Conservation (phyloP, 2,888 invertebrate genomes). For the Pachliopta kotzebuea region DNA sequence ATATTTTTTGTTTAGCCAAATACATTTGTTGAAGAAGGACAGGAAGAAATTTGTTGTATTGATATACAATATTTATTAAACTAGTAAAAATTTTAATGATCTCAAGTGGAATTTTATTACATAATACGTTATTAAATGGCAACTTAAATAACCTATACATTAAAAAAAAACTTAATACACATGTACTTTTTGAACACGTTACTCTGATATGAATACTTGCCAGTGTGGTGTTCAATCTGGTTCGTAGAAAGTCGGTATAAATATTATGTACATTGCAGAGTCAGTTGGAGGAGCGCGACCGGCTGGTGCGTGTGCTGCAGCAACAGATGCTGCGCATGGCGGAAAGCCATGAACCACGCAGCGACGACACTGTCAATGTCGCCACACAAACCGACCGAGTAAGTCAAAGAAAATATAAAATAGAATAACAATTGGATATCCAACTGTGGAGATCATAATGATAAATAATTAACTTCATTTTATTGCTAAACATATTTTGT, state of each 20-base stretch:
- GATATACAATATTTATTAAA: too few species aligned
- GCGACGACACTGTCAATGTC: slow-evolving; percentile 85
- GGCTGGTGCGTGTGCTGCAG: slow-evolving; percentile 89
- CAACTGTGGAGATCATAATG: too few species aligned
- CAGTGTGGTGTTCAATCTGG: too few species aligned
- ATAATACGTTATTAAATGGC: background rate
- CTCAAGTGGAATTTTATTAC: background rate
- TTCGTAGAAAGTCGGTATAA: too few species aligned
- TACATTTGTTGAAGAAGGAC: background rate
- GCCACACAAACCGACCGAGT: slow-evolving; percentile 95
- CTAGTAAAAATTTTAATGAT: too few species aligned
- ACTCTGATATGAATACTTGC: too few species aligned
- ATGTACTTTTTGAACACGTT: too few species aligned
- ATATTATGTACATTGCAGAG: slow-evolving; percentile 67
- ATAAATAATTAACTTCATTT: too few species aligned
- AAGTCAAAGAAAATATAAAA: slow-evolving; percentile 33
- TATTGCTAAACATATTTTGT: slow-evolving; percentile 33
- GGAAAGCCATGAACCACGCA: slow-evolving; percentile 69
- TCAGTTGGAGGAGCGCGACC: slow-evolving; percentile 93
- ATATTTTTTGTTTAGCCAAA: background rate
- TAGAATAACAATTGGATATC: too few species aligned
- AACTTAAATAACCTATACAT: too few species aligned
- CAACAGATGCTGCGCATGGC: slow-evolving; percentile 85
- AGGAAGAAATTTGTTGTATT: background rate
- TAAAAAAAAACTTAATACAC: too few species aligned